Evolutionary conservation across 2,888 invertebrate genomes (phyloP), one percentile per base, ranked within the genome.

Genomic region (Alloscopus bannaensis): DNA sequence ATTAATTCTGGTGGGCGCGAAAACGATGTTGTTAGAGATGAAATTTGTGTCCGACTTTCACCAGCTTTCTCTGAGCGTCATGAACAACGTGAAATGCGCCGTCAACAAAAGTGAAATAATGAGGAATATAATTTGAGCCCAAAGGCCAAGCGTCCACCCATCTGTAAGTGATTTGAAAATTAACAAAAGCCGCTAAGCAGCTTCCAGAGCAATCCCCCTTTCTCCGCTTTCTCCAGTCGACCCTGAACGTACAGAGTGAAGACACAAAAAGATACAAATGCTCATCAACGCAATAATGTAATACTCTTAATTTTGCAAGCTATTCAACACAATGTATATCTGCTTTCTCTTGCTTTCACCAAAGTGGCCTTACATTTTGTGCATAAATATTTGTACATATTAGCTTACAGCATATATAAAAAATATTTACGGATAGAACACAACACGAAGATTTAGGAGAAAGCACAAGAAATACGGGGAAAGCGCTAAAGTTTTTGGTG

Each of bases 151-250:
- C n/a, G 62, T 71, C 62, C 71, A 50, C 71, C 71, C 71, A 62
- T 36, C 52, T 52, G 60, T 31, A 50, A 47, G 71, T 62, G 62
- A 71, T 71, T 60, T 52, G 36, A n/a, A 71, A 71, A 71, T 71
- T 71, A 71, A 62, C 71, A 62, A 71, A n/a, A 71, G 62, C 62
- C 71, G 52, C 71, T 71, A 71, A 71, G 71, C 71, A 62, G 71
- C 71, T 71, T 71, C 47, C 62, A 20, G 52, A 26, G 31, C 29
- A 29, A 29, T 29, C 47, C 28, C 47, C 36, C 13, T 13, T 36
- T 36, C 36, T 36, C 31, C 18, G 1, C 65, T 65, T 29, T 29
- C 11, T 65, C 28, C 13, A 45, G n/a, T n/a, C n/a, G n/a, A n/a
- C n/a, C n/a, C n/a, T n/a, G n/a, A n/a, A n/a, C n/a, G n/a, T n/a